Base-by-base conservation (phyloP, 2,888 invertebrate genomes). In the Andrena bucephala region DNA sequence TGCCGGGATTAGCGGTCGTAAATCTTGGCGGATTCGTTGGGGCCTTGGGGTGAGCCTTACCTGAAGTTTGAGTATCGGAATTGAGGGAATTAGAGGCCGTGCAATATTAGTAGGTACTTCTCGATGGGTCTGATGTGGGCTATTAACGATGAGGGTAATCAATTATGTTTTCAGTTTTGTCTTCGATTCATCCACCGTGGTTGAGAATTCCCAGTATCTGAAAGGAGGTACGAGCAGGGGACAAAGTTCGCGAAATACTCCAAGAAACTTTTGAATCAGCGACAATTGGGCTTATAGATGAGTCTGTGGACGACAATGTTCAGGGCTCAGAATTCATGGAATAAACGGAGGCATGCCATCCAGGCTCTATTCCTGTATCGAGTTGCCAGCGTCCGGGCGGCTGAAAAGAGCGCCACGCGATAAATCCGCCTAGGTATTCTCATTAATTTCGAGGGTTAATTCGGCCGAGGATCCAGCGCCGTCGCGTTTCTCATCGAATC, bases 361-460 rank as follows among this genome's bases (percentile, higher is more conserved):
- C 20, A 20, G 36, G 24, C 13, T 68, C 68, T 68, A 72, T 63
- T 72, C 52, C 27, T 27, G 52, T 27, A 3, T 73, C 60, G 66
- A 52, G 27, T 67, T 62, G n/a, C 20, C 33, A 33, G 20, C 48
- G 59, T 67, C 42, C 52, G n/a, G 4, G 52, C 20, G 16, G 33
- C 3, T 2, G 2, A 20, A 57, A 60, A 10, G 20, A 67, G n/a
- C 42, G 60, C 52, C 31, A 29, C 60, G 60, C 48, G 24, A 67
- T 77, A 77, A 77, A 77, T 77, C 75, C 67, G 60, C 16, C 77
- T 75, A 78, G 76, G 75, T 42, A 81, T 83, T 68, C 82, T 76
- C 82, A 72, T 83, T 76, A 83, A 83, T 83, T 83, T 76, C 63
- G 52, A 48, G 54, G 68, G 20, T 83, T 83, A 83, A 83, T 83